Evolutionary conservation across 1,140 invertebrate species (phyloP).

Genomic region (Trichonephila inaurata): DNA sequence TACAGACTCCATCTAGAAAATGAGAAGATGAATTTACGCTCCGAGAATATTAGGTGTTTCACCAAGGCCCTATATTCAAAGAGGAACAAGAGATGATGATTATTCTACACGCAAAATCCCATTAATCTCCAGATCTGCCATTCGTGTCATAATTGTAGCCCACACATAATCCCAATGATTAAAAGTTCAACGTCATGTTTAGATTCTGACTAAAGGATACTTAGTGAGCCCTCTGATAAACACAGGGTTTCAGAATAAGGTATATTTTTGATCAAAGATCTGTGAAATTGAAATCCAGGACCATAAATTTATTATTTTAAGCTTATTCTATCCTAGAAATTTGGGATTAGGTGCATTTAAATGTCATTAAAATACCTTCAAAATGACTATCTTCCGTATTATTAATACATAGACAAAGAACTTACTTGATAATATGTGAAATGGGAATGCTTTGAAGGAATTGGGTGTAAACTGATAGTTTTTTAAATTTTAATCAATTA

Average conservation of each 20-base stretch:
- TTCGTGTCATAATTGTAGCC: not conserved
- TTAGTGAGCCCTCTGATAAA: not conserved
- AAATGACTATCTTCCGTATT: no score
- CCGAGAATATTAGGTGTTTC: not conserved
- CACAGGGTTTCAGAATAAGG: not conserved
- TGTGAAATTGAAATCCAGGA: not conserved
- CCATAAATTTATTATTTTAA: not conserved
- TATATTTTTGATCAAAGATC: not conserved
- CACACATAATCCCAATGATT: not conserved
- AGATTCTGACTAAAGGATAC: not conserved
- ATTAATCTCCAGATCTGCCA: constrained; percentile 19
- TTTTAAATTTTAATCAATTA: no score
- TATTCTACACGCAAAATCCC: constrained; percentile 10
- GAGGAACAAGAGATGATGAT: not conserved
- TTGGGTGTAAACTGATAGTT: no score
- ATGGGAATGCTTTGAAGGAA: no score
- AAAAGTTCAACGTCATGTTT: not conserved
- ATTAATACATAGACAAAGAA: no score
- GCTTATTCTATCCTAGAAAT: not conserved
- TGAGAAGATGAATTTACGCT: constrained; percentile 32
- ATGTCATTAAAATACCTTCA: not conserved
- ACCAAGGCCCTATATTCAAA: not conserved
- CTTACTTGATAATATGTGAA: no score
- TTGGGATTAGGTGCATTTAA: not conserved
- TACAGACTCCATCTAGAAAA: constrained; percentile 16